These are phyloP conservation scores for Lepidostoma basale DNA, from an alignment of 1,140 invertebrate species.

Conservation along the genomic window DNA sequence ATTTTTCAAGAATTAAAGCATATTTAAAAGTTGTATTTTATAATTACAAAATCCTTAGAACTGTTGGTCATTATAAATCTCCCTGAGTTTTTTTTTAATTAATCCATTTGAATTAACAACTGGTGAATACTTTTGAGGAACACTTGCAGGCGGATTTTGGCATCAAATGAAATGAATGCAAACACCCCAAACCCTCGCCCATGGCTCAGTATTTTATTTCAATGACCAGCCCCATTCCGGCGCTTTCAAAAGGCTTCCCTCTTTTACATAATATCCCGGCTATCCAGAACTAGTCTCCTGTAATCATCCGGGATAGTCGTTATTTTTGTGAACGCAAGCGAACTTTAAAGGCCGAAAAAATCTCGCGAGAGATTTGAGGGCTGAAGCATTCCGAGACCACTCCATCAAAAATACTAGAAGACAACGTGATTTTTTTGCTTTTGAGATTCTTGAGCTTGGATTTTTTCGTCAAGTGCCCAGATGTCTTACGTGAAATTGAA, in stretches of 20 bases:
- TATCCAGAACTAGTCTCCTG: slow-evolving; percentile 31
- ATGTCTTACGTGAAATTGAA: neutral
- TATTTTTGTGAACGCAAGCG: slow-evolving; percentile 62
- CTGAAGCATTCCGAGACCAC: neutral
- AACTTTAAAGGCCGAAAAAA: slow-evolving; percentile 47
- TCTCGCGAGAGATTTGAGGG: neutral
- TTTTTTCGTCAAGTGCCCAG: neutral
- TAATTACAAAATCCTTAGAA: no score
- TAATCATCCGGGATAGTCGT: slow-evolving; percentile 49
- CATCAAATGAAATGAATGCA: slow-evolving; percentile 16
- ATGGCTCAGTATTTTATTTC: slow-evolving; percentile 32
- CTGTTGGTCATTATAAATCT: no score
- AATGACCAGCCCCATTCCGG: slow-evolving; percentile 25
- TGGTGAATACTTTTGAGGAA: neutral
- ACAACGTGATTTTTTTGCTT: neutral
- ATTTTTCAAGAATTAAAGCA: no score
- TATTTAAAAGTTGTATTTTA: no score
- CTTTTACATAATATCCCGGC: slow-evolving; percentile 39
- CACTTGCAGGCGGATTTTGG: neutral
- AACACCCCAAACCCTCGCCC: neutral
- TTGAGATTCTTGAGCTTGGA: neutral
- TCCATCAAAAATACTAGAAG: slow-evolving; percentile 16
- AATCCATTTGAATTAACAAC: no score
- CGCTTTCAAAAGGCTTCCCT: slow-evolving; percentile 37
- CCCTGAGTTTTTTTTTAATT: no score